phyloP scores from a whole-genome alignment of 1,140 invertebrate genomes.

The Ridgeia piscesae region DNA sequence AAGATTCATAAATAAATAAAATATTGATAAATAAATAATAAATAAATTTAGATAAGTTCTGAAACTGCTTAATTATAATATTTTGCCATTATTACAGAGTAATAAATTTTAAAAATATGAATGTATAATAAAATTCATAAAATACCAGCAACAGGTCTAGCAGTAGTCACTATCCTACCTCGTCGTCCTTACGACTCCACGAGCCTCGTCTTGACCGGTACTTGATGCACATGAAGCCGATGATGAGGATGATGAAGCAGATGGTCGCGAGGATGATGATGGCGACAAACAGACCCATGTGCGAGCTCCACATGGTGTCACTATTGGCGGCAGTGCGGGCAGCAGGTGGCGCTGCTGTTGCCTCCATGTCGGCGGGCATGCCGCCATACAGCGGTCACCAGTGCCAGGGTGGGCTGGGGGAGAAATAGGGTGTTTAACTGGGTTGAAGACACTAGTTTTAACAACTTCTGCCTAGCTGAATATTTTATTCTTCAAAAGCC shows the following conservation, averaged over 20 bases:
- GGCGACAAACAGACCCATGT: slow-evolving; percentile 17
- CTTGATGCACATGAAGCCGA: slow-evolving; percentile 22
- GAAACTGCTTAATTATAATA: too few relatives aligned
- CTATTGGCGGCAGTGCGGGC: not conserved
- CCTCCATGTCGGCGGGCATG: not conserved
- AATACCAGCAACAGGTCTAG: not conserved
- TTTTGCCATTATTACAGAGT: too few relatives aligned
- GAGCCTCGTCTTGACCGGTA: slow-evolving; percentile 6
- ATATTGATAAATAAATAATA: too few relatives aligned
- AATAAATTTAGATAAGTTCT: too few relatives aligned
- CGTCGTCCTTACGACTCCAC: slow-evolving; percentile 8
- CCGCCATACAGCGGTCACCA: not conserved
- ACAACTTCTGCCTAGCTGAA: too few relatives aligned
- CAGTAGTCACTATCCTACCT: not conserved
- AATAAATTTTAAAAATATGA: too few relatives aligned
- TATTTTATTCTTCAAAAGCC: not conserved
- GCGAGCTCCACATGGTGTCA: not conserved
- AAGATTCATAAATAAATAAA: too few relatives aligned
- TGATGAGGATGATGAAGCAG: slow-evolving; percentile 20
- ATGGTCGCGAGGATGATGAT: slow-evolving; percentile 7
- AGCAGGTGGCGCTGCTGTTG: not conserved
- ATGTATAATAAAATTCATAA: not conserved
- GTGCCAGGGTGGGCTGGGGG: not conserved
- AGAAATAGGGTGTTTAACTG: not conserved
- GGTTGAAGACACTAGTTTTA: not conserved